A percentile compares a stretch with the other conserved stretches of the same genome.
Evolutionary conservation across 2,113 vertebrate genomes (phyloP).

Genomic region (Enhydra lutris): DNA sequence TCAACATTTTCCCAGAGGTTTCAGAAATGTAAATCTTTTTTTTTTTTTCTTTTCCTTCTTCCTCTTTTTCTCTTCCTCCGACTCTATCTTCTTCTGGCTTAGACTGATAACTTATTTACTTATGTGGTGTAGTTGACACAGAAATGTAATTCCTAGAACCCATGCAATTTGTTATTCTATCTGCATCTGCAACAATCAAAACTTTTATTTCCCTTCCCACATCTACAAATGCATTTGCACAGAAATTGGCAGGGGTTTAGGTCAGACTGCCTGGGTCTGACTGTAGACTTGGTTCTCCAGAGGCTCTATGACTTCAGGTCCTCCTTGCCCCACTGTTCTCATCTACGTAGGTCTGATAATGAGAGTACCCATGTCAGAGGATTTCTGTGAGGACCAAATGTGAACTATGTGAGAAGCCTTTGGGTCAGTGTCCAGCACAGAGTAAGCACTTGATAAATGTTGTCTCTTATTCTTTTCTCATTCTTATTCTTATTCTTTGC

Average conservation of each 20-base stretch:
- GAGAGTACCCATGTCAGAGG: rapidly evolving
- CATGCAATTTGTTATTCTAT: not conserved
- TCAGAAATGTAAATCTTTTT: not conserved
- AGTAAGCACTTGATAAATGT: not conserved
- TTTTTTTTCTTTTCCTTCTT: not conserved
- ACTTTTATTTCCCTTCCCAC: not conserved
- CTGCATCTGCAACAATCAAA: not conserved
- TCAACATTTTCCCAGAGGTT: not conserved
- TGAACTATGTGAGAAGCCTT: not conserved
- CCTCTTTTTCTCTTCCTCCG: not conserved
- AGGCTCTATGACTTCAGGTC: not conserved
- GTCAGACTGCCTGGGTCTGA: not conserved
- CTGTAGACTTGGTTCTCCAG: not conserved
- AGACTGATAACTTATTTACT: not conserved
- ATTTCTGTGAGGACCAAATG: not conserved
- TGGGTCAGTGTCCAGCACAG: not conserved
- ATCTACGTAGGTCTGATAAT: not conserved
- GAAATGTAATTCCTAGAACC: not conserved
- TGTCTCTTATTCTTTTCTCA: not conserved
- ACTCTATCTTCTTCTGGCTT: not conserved
- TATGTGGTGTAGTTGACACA: not conserved
- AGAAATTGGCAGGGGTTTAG: not conserved
- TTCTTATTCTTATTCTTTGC: not conserved
- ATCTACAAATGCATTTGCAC: not conserved
- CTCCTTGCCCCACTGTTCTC: not conserved